Evolutionary conservation across 2,888 invertebrate genomes (phyloP).

Genomic region (Trimorus sp.): DNA sequence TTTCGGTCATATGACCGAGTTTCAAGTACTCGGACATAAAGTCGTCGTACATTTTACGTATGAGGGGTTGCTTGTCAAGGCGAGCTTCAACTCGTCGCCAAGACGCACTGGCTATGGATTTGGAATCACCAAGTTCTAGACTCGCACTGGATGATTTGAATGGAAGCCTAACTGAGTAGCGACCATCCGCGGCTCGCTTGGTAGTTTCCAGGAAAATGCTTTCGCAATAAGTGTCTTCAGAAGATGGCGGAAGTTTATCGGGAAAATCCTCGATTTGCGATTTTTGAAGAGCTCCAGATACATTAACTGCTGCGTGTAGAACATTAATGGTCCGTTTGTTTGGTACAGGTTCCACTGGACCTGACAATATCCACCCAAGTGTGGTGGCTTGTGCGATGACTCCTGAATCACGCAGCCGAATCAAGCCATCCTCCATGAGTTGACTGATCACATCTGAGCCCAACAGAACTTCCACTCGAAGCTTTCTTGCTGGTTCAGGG

Average conservation of each 20-base stretch:
- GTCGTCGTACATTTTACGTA: not conserved
- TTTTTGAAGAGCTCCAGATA: not conserved
- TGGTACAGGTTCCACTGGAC: not conserved
- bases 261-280: conserved; percentile 2
- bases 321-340: not conserved
- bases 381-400: not conserved
- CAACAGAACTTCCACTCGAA: too few relatives aligned
- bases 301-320: not conserved
- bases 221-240: not conserved
- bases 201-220: not conserved
- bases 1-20: too few relatives aligned
- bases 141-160: not conserved
- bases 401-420: not conserved
- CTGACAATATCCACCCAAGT: not conserved
- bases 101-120: not conserved
- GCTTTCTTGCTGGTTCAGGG: not conserved
- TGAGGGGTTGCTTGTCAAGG: too few relatives aligned
- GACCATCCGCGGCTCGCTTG: not conserved
- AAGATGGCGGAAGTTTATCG: not conserved
- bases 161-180: not conserved
- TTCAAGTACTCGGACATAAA: not conserved
- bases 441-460: too few relatives aligned
- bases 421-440: not conserved
- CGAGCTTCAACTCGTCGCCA: not conserved
- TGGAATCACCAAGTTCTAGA: not conserved